A percentile compares a stretch with the other conserved stretches of the same genome.
These are phyloP conservation scores for Prietella phreatophila DNA, from an alignment of 2,113 vertebrate genomes.

Conservation along the genomic window DNA sequence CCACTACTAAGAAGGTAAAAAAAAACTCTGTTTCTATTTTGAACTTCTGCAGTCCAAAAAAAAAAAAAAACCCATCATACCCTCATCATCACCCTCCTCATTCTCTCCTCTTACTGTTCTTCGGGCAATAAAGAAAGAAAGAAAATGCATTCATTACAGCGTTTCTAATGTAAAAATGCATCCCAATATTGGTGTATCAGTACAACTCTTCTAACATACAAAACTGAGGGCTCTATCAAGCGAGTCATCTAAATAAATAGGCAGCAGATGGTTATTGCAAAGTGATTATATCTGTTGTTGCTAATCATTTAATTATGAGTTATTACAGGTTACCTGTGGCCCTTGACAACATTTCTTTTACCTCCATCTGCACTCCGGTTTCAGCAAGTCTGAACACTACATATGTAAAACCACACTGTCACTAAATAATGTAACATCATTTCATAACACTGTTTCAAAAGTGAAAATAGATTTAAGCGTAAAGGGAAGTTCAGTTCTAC, in stretches of 20 bases:
- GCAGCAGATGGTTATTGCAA: slow-evolving; percentile 1
- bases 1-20: background rate
- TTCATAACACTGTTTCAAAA: background rate
- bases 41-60: slow-evolving; percentile 13
- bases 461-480: background rate
- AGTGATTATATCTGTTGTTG: background rate
- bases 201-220: background rate
- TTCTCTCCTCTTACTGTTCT: background rate
- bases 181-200: background rate
- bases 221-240: background rate
- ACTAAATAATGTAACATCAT: background rate
- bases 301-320: slow-evolving; percentile 12
- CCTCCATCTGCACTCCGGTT: background rate
- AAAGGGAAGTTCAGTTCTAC: background rate
- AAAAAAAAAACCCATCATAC: background rate
- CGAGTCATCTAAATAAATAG: background rate
- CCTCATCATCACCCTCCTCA: background rate
- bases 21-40: slow-evolving; percentile 2
- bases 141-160: background rate
- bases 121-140: background rate
- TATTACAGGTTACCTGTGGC: slow-evolving; percentile 17
- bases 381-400: background rate
- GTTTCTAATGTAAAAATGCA: no score
- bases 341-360: background rate
- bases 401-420: background rate